A percentile compares a stretch with the other conserved stretches of the same genome.
Evolutionary conservation across 1,140 invertebrate genomes (phyloP).

Genomic region (Magallana gigas): DNA sequence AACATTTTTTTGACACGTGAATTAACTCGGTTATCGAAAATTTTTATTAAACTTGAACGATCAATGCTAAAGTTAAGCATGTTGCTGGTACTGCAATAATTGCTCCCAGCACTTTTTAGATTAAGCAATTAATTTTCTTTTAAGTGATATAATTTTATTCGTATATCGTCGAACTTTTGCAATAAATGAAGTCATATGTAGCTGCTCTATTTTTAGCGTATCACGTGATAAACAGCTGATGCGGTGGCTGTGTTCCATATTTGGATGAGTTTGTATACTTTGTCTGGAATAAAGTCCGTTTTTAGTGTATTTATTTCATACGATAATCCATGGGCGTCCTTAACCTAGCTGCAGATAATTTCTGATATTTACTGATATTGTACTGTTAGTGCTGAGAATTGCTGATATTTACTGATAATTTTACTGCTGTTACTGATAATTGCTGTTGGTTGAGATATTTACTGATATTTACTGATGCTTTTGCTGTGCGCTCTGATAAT

Average conservation of each 20-base stretch:
- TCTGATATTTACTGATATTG: no score
- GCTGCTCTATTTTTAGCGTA: not conserved
- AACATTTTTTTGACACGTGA: not conserved
- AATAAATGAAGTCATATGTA: not conserved
- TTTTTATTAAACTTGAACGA: not conserved
- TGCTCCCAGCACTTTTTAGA: conserved; percentile 13
- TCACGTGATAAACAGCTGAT: conserved; percentile 26
- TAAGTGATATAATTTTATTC: not conserved
- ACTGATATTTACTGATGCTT: no score
- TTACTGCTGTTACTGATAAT: no score
- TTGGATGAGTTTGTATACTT: not conserved
- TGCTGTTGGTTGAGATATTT: no score
- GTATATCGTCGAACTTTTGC: not conserved
- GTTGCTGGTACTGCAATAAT: not conserved
- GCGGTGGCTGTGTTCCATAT: not conserved
- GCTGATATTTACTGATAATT: no score
- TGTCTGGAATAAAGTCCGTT: not conserved
- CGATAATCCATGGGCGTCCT: not conserved
- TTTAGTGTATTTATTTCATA: not conserved
- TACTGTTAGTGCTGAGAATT: no score
- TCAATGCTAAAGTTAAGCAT: not conserved
- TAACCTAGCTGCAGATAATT: not conserved
- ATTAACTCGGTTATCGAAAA: not conserved
- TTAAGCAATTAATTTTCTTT: conserved; percentile 5
- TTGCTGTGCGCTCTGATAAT: no score